A percentile compares a stretch with the other conserved stretches of the same genome.
phyloP scores from a whole-genome alignment of 2,113 vertebrate genomes.

The Poeciliopsis retropinna region DNA sequence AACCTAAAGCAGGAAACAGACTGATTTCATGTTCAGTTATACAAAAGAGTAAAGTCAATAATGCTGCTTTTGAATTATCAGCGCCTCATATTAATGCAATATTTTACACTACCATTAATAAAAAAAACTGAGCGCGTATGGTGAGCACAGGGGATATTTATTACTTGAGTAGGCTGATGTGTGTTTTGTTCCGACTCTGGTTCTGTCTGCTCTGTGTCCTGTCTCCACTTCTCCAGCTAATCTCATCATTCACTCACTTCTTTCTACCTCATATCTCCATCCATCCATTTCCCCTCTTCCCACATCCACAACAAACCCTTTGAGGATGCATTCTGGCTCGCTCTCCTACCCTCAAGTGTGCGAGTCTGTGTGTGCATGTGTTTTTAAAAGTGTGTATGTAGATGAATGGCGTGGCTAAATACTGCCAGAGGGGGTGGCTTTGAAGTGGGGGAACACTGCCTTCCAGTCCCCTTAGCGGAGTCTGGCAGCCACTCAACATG shows the following conservation, averaged over 20 bases:
- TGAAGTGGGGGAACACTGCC: constrained; percentile 65
- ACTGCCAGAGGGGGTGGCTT: constrained; percentile 70
- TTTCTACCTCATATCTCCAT: constrained; percentile 47
- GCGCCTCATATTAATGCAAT: neutral
- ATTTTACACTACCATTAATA: neutral
- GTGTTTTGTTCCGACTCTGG: constrained; percentile 6
- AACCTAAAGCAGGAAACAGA: no score
- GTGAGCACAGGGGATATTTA: neutral
- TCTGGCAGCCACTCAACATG: constrained; percentile 67
- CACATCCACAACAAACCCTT: constrained; percentile 33
- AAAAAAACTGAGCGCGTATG: neutral
- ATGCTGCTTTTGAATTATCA: neutral
- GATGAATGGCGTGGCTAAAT: constrained; percentile 61
- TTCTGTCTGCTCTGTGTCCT: constrained; percentile 23
- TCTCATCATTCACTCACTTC: constrained; percentile 57
- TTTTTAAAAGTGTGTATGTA: constrained; percentile 29
- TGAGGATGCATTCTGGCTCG: constrained; percentile 43
- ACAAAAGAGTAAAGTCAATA: neutral
- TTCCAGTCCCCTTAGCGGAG: constrained; percentile 68
- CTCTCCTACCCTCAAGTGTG: constrained; percentile 27
- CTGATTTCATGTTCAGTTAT: no score
- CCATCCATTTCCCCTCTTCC: constrained; percentile 32
- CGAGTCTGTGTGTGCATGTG: constrained; percentile 7
- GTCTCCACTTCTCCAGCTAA: constrained; percentile 41
- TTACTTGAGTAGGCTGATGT: constrained; percentile 13